Percentiles rank a stretch among this genome's conserved stretches.
Conservation (phyloP, 1,140 invertebrate species). For the Stegodyphus dumicola region DNA sequence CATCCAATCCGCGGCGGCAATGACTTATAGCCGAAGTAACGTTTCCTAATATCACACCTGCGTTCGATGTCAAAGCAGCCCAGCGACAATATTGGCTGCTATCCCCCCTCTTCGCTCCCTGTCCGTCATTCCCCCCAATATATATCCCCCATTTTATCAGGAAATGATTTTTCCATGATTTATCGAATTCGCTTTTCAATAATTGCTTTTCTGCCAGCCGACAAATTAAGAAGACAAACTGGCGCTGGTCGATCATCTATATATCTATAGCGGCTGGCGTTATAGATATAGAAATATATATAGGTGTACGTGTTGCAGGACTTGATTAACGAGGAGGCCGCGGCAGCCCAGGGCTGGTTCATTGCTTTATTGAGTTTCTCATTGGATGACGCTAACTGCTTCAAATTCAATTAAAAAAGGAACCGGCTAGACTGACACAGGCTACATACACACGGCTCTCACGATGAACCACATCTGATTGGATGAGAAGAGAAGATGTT, state of each 20-base stretch:
- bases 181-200: conserved; percentile 58
- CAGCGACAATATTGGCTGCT: conserved; percentile 46
- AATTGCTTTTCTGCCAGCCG: conserved; percentile 59
- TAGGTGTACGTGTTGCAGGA: conserved; percentile 21
- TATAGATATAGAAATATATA: conserved; percentile 27
- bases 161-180: conserved; percentile 60
- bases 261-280: conserved; percentile 18
- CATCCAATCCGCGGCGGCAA: background rate
- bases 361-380: conserved; percentile 52
- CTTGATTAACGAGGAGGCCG: conserved; percentile 42
- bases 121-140: background rate
- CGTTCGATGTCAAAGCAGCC: conserved; percentile 44
- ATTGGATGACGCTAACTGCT: conserved; percentile 15
- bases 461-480: too few relatives aligned
- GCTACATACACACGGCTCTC: too few relatives aligned
- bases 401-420: conserved; percentile 53
- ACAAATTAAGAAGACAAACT: conserved; percentile 60
- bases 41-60: conserved; percentile 57
- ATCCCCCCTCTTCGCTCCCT: background rate
- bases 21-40: conserved; percentile 50
- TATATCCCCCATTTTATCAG: conserved; percentile 47
- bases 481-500: too few relatives aligned
- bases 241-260: conserved; percentile 28
- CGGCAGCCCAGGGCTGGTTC: background rate
- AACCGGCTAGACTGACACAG: background rate